A percentile compares a stretch with the other conserved stretches of the same genome.
phyloP scores from a whole-genome alignment of 53 echinoderm and acorn worm genomes.

The Crossaster papposus region DNA sequence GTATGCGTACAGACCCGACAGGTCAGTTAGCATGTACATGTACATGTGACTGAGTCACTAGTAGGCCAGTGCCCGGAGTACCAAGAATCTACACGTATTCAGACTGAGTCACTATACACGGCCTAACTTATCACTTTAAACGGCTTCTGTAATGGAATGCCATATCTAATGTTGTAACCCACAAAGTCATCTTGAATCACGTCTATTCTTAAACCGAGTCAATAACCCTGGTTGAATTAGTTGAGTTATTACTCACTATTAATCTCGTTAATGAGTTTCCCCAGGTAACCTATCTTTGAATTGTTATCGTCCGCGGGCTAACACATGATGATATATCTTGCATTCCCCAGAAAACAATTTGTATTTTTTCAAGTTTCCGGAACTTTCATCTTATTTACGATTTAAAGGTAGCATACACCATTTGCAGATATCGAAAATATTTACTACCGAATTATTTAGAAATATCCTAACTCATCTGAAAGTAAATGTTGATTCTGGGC shows the following conservation, averaged over 20 bases:
- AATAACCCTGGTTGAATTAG: not conserved
- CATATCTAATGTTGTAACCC: slow-evolving; percentile 10
- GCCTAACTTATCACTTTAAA: not conserved
- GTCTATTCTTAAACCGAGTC: not conserved
- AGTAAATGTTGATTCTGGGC: too few species aligned
- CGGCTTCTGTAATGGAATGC: not conserved
- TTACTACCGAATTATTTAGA: too few species aligned
- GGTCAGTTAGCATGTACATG: not conserved
- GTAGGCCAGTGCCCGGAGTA: not conserved
- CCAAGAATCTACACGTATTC: not conserved
- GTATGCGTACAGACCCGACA: not conserved
- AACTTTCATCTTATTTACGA: too few species aligned
- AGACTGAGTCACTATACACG: slow-evolving; percentile 12
- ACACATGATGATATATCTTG: too few species aligned
- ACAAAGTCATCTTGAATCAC: slow-evolving; percentile 49
- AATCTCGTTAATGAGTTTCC: not conserved
- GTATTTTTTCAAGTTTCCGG: too few species aligned
- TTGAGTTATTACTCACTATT: not conserved
- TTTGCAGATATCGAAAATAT: too few species aligned
- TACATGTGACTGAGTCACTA: not conserved
- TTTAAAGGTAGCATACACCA: too few species aligned
- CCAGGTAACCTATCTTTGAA: too few species aligned
- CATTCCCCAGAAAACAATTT: too few species aligned
- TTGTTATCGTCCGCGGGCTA: too few species aligned
- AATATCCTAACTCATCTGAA: too few species aligned